Base-by-base conservation (phyloP, 2,888 invertebrate species). In the Erannis defoliaria region DNA sequence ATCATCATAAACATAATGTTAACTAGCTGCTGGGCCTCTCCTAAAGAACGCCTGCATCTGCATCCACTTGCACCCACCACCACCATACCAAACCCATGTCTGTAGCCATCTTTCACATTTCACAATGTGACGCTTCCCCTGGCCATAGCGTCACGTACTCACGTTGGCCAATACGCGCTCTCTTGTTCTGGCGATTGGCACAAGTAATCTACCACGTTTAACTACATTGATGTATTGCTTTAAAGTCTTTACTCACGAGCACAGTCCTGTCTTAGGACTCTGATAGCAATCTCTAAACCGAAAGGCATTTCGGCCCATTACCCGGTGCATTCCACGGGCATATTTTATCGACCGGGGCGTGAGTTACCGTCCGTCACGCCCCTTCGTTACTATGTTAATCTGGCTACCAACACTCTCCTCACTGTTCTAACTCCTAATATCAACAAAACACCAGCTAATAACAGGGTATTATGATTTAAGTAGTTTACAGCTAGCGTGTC, bases 361-460 rank as follows among this genome's bases (percentile, higher is more conserved):
- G 89, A 89, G 88, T 87, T 87, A 89, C 88, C 81, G 87, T 66
- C 75, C 73, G 82, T 70, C 81, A 81, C 92, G 90, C 92, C 92
- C 84, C 89, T 92, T 91, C 88, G 87, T 91, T 92, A 92, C 90
- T 86, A 90, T 88, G 89, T 82, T 90, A 90, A 91, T 91, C 77
- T 76, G 70, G 83, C 85, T 85, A 85, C 88, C 86, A 64, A 64
- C 55, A 48, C 33, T 37, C 19, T 19, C 66, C 42, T 67, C 57
- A 35, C 64, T 66, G 57, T 64, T 51, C 63, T 55, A 61, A 63
- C 55, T 64, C 48, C 66, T 55, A 58, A 63, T 54, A 62, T 56
- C 43, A 71, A 68, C 59, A 71, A 37, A 45, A 14, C 12, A 55
- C 21, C 55, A 23, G 58, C 4, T 14, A 48, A 37, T 29, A 29